Evolutionary conservation across 92 coral and sea anemone genomes (phyloP).

Genomic region (Porites lobata): DNA sequence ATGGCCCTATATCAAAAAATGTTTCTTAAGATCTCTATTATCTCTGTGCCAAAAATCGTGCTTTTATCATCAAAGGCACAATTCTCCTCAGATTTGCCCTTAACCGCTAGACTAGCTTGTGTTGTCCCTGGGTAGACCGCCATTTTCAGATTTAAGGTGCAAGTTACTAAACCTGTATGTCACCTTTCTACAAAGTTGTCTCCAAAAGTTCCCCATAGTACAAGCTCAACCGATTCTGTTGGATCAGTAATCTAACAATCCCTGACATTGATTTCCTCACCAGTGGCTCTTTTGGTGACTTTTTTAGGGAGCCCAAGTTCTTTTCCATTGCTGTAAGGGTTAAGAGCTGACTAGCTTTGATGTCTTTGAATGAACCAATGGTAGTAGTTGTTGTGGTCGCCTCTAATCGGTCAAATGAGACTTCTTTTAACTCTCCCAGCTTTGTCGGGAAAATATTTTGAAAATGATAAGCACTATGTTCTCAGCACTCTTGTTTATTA

Average conservation of each 20-base stretch:
- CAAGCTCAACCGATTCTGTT: constrained; percentile 50
- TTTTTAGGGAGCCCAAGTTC: too few relatives aligned
- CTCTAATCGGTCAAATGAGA: background rate
- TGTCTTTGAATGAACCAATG: constrained; percentile 17
- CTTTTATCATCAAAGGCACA: constrained; percentile 66
- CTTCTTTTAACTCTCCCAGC: background rate
- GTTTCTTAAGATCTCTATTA: constrained; percentile 8
- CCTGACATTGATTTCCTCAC: background rate
- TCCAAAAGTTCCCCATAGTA: constrained; percentile 52
- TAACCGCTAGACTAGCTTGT: constrained; percentile 56
- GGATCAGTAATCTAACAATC: constrained; percentile 55
- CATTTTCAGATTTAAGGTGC: constrained; percentile 45
- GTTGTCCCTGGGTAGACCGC: constrained; percentile 33
- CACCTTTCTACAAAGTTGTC: constrained; percentile 24
- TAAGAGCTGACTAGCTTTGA: background rate
- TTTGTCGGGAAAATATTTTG: background rate
- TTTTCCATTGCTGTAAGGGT: too few relatives aligned
- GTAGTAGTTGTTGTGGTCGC: constrained; percentile 20
- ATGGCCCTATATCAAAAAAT: constrained; percentile 21
- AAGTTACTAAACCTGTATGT: constrained; percentile 49
- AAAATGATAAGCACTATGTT: constrained; percentile 1
- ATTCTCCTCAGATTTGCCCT: constrained; percentile 26
- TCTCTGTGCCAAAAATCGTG: constrained; percentile 45
- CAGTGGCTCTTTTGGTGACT: too few relatives aligned
- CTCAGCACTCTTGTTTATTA: too few relatives aligned